Evolutionary conservation across 2,888 invertebrate species (phyloP), one percentile per base, ranked within the genome.

Genomic region (Clanis bilineata): DNA sequence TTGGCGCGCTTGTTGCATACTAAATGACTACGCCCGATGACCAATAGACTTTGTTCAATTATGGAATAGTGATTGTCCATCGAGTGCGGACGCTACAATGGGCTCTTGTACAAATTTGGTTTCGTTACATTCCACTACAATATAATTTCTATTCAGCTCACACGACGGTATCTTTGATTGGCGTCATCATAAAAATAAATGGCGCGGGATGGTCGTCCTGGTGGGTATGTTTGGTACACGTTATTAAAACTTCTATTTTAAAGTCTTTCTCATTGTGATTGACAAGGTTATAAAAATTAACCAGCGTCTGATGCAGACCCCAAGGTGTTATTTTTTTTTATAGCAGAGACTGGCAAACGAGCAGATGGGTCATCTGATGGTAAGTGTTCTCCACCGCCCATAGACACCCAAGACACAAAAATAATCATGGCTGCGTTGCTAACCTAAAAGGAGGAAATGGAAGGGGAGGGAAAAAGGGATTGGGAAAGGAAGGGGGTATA

Each of bases 1-100:
- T 83, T 85, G 77, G 81, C 75, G 83, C 85, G 82, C 74, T 80
- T 70, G 69, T 62, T 63, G 90, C 84, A 90, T 91, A 87, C 69
- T 82, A 79, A 88, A 61, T 22, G 6, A 6, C 9, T 18, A 15
- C 25, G 44, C 36, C 6, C 56, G 36, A 73, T 73, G 72, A 74
- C 74, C 74, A 74, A 74, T 71, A 71, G 73, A 69, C 72, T 71
- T 69, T 70, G 74, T 76, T 74, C 76, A 72, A 80, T 78, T 78
- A 83, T 77, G 82, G 80, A 77, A 74, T 75, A 76, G 73, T 75
- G 76, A 83, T 86, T 85, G 86, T 79, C 80, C 74, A 79, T 83
- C 78, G 76, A 72, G 63, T 72, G 66, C 72, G 72, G 70, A 70
- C 73, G 71, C 71, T 71, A 81, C 86, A 86, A 88, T 86, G 77